Evolutionary conservation across 2,113 vertebrate species (phyloP).

Genomic region (Pomatorhinus ruficollis): DNA sequence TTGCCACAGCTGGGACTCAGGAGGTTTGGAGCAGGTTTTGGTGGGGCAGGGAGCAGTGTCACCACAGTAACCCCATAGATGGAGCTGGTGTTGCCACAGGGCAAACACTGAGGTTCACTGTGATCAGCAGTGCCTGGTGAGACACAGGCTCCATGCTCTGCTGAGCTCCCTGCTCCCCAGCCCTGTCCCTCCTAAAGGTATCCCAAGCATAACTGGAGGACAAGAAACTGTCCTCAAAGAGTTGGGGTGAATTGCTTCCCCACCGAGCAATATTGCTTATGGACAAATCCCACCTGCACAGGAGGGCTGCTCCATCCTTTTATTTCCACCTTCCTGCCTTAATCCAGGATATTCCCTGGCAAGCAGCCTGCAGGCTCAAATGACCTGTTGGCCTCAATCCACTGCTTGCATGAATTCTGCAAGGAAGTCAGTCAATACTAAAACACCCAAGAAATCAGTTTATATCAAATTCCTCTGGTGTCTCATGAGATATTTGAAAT

Average conservation of each 20-base stretch:
- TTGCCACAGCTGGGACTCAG: neutral
- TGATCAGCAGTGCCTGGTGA: neutral
- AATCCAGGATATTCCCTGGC: neutral
- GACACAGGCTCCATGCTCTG: accelerated
- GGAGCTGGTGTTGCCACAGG: accelerated
- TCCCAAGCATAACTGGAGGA: neutral
- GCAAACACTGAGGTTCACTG: neutral
- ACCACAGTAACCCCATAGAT: neutral
- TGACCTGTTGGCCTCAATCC: neutral
- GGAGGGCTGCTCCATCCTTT: neutral
- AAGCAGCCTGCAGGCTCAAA: neutral
- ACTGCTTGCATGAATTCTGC: neutral
- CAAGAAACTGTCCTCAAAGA: neutral
- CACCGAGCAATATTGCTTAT: neutral
- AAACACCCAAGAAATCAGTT: neutral
- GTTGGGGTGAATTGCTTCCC: neutral
- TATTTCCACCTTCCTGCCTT: neutral
- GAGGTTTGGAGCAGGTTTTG: neutral
- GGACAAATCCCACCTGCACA: neutral
- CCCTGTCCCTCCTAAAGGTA: neutral
- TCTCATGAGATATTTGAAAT: neutral
- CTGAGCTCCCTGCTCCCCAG: neutral
- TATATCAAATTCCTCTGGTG: neutral
- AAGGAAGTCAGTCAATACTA: neutral
- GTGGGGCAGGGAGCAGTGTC: neutral